These are phyloP conservation scores for Alouatta palliata DNA, from an alignment of 2,113 vertebrate genomes.

Conservation along the genomic window DNA sequence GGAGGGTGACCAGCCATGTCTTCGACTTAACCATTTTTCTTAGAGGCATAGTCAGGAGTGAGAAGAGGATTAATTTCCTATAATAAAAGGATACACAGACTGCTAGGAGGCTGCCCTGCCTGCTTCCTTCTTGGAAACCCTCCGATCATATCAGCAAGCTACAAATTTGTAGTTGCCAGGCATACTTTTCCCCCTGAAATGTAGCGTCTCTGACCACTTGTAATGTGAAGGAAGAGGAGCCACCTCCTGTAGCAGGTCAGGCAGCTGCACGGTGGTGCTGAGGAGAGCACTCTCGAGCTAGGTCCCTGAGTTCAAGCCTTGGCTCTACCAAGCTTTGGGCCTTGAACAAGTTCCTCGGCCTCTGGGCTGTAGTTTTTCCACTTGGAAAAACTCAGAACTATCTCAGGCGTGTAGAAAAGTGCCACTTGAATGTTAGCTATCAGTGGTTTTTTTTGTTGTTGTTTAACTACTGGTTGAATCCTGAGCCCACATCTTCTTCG, in stretches of 20 bases:
- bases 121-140: slow-evolving; percentile 15
- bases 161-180: not conserved
- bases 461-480: not conserved
- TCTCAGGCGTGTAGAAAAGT: no score
- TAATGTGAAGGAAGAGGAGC: not conserved
- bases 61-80: slow-evolving; percentile 20
- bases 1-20: not conserved
- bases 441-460: no score
- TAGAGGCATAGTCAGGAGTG: not conserved
- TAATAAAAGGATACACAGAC: not conserved
- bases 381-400: not conserved
- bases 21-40: slow-evolving; percentile 28
- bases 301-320: not conserved
- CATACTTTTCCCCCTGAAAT: not conserved
- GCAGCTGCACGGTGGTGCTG: accelerated
- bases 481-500: not conserved
- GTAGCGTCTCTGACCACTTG: not conserved
- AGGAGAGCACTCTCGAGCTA: not conserved
- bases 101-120: not conserved
- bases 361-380: not conserved
- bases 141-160: not conserved
- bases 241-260: not conserved
- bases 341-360: not conserved
- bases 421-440: not conserved
- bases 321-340: not conserved